These are phyloP conservation scores for Microchirus variegatus DNA, from an alignment of 2,797 vertebrate species.

Conservation along the genomic window DNA sequence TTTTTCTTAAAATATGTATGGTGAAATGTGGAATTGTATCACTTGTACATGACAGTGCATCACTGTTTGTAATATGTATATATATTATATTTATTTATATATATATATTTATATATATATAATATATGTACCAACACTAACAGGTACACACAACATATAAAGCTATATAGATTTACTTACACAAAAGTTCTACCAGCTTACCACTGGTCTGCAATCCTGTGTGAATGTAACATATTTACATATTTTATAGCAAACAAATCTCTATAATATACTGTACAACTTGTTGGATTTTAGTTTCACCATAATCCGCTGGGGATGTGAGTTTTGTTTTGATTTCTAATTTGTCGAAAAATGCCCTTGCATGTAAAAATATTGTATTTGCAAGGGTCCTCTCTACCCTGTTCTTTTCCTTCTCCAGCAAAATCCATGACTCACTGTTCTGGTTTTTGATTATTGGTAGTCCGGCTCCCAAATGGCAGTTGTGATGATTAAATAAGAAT, in stretches of 20 bases:
- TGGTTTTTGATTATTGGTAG: slow-evolving; percentile 21
- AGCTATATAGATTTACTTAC: too few relatives aligned
- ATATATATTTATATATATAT: too few relatives aligned
- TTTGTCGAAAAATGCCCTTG: neutral
- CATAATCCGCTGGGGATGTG: neutral
- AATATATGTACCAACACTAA: too few relatives aligned
- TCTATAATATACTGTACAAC: slow-evolving; percentile 3
- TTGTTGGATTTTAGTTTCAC: slow-evolving; percentile 4
- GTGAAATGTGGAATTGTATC: too few relatives aligned
- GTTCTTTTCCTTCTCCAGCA: neutral
- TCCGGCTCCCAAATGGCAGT: slow-evolving; percentile 35
- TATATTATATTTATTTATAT: too few relatives aligned
- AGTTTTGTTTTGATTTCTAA: neutral
- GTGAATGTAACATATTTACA: slow-evolving; percentile 9
- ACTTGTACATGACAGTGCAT: too few relatives aligned
- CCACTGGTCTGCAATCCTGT: slow-evolving; percentile 11
- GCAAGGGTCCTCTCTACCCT: neutral
- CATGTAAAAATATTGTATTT: slow-evolving; percentile 5
- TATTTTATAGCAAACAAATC: slow-evolving; percentile 8
- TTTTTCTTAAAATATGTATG: too few relatives aligned
- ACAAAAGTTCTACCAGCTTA: neutral
- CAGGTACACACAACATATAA: too few relatives aligned
- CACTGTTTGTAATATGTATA: too few relatives aligned
- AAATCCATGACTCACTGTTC: slow-evolving; percentile 21
- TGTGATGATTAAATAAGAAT: slow-evolving; percentile 60